phyloP scores from a whole-genome alignment of 2,888 invertebrate species.

The Agrochola macilenta region DNA sequence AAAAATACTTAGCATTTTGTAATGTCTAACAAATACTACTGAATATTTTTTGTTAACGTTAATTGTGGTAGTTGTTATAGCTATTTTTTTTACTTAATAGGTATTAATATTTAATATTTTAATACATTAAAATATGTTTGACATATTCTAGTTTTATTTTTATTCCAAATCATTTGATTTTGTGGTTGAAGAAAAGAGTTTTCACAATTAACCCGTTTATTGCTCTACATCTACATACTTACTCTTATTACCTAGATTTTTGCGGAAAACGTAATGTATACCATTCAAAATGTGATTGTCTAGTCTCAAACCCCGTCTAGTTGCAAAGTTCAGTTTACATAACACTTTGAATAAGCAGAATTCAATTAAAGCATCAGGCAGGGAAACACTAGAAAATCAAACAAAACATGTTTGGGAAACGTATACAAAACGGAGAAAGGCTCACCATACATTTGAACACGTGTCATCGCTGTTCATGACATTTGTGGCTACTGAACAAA shows the following conservation, averaged over 20 bases:
- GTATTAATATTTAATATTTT: neutral
- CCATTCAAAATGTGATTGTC: neutral
- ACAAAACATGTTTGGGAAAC: neutral
- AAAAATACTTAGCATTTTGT: neutral
- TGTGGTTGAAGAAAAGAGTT: neutral
- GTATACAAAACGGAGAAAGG: slow-evolving; percentile 3
- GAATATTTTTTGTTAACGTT: neutral
- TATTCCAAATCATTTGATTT: neutral
- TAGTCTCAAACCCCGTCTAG: neutral
- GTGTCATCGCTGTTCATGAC: slow-evolving; percentile 21
- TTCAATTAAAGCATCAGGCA: neutral
- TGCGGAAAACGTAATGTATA: neutral
- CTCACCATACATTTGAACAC: slow-evolving; percentile 11
- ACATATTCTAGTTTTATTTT: neutral
- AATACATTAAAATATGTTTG: slow-evolving; percentile 19
- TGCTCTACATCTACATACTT: neutral
- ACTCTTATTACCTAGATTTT: neutral
- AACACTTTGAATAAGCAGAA: neutral
- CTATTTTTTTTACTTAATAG: neutral
- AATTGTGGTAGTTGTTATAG: neutral
- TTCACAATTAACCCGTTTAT: neutral
- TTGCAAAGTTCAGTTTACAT: neutral
- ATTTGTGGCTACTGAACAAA: slow-evolving; percentile 15
- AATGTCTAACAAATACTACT: neutral
- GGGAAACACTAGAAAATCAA: neutral